These are phyloP conservation scores for Julus scandinavius DNA, from an alignment of 2,888 invertebrate species.

Conservation along the genomic window DNA sequence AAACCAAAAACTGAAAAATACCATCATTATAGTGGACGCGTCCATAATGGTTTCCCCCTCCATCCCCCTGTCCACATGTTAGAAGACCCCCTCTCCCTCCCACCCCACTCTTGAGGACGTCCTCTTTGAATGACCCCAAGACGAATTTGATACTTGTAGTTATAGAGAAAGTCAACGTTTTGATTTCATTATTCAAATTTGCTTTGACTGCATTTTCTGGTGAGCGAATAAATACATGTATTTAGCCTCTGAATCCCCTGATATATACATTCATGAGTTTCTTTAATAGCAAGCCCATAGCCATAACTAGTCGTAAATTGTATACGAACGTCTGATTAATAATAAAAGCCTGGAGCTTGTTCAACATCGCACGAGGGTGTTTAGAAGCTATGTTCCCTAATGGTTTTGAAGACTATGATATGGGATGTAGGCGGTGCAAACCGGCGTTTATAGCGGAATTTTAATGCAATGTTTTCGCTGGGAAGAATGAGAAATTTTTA, in stretches of 20 bases:
- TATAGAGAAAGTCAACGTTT: not conserved
- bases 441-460: not conserved
- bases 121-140: not conserved
- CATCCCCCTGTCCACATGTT: too few relatives aligned
- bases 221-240: not conserved
- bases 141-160: not conserved
- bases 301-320: constrained; percentile 22
- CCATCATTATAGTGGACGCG: too few relatives aligned
- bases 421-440: not conserved
- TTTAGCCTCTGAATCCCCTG: not conserved
- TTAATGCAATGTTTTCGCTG: not conserved
- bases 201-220: not conserved
- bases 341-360: constrained; percentile 22
- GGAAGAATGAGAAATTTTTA: not conserved
- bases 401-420: not conserved
- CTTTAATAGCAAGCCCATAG: not conserved
- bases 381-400: constrained; percentile 16
- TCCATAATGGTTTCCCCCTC: too few relatives aligned
- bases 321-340: not conserved
- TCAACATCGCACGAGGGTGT: constrained; percentile 26
- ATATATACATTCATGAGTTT: constrained; percentile 1
- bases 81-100: too few relatives aligned
- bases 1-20: too few relatives aligned
- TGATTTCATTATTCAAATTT: not conserved
- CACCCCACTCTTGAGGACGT: too few relatives aligned